A percentile compares a stretch with the other conserved stretches of the same genome.
Evolutionary conservation across 2,888 invertebrate genomes (phyloP).

Genomic region (Seladonia tumulorum): DNA sequence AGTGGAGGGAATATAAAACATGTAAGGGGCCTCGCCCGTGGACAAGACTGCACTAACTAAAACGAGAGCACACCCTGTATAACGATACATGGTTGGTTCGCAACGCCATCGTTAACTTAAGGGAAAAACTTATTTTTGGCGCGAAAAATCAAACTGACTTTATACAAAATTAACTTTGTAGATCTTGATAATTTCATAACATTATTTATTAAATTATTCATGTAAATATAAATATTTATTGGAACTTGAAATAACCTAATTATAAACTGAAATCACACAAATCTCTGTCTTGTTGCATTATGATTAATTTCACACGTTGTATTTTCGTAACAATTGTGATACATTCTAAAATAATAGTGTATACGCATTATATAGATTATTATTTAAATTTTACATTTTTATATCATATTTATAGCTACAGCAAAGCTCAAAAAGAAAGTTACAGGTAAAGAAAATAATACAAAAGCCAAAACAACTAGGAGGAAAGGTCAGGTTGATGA

Average conservation of each 20-base stretch:
- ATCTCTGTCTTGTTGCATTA: conserved; percentile 1
- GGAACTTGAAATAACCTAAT: conserved; percentile 32
- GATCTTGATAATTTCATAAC: neutral
- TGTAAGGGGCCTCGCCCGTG: neutral
- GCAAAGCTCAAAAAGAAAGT: too few relatives aligned
- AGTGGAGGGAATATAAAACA: neutral
- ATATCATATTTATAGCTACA: too few relatives aligned
- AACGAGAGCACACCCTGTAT: neutral
- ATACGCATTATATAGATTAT: too few relatives aligned
- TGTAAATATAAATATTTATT: conserved; percentile 39
- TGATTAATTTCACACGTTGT: neutral
- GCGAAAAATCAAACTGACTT: conserved; percentile 1
- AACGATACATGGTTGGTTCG: neutral
- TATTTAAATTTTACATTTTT: too few relatives aligned
- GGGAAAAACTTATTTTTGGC: neutral
- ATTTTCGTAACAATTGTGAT: conserved; percentile 12
- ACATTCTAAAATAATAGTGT: conserved; percentile 35
- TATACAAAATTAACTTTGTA: neutral
- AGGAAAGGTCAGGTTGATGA: too few relatives aligned
- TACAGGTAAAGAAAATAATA: too few relatives aligned
- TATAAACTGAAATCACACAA: conserved; percentile 24
- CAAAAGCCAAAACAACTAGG: too few relatives aligned
- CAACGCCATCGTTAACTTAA: neutral
- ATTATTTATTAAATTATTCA: conserved; percentile 9
- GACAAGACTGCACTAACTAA: neutral